Evolutionary conservation across 2,888 invertebrate genomes (phyloP), one percentile per base, ranked within the genome.

Genomic region (Tetragonisca angustula): DNA sequence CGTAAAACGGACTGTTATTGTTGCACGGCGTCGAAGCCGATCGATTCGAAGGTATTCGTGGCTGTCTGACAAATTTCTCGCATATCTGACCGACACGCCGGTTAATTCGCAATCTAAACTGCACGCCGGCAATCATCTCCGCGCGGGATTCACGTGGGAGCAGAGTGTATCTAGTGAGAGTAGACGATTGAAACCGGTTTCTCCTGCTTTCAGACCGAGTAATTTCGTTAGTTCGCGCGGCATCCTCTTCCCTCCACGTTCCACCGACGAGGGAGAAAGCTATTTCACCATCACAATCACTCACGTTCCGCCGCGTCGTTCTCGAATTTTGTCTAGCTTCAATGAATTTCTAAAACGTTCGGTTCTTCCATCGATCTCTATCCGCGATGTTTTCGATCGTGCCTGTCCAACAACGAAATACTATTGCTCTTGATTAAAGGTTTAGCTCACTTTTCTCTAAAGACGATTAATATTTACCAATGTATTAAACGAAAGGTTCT

Each of bases 131-230:
- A 56, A 81, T 85, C 75, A 76, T 81, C 65, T 5, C 73, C 52
- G 73, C 67, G 56, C 43, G 43, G 9, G 59, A 71, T 77, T 77
- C 77, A 69, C 85, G 78, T 59, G 65, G 77, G 73, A 64, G 72
- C 54, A 64, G 50, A 11, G 69, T 62, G 68, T 62, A 71, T 81
- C 85, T 71, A 85, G 85, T 52, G 78, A 81, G 81, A 81, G 81
- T 81, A 78, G 71, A 67, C 84, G 80, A 73, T 77, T 62, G 64
- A 71, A 88, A 88, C 88, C 88, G 88, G 88, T 88, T 88, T 88
- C 89, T 78, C 77, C 72, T 43, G 84, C 74, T 80, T 76, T 88
- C 84, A 64, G 78, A 73, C 81, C 69, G 75, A 82, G 89, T 85
- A 88, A 88, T 88, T 88, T 88, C 79, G 85, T 85, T 85, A 85